Percentiles rank a stretch among this genome's conserved stretches.
These are phyloP conservation scores for Lumbricus terrestris DNA, from an alignment of 2,888 invertebrate genomes.

Conservation along the genomic window DNA sequence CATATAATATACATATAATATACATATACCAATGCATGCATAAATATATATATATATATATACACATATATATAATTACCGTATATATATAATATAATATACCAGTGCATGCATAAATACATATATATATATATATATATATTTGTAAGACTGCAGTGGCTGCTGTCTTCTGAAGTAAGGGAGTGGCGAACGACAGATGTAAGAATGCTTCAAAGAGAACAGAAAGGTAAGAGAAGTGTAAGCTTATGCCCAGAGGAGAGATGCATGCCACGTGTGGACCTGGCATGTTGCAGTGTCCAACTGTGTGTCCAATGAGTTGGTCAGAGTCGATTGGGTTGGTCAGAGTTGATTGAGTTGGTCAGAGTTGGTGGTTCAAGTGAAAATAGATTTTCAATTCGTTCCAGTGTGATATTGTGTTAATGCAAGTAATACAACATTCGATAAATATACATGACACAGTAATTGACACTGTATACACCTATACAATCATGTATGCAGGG, in stretches of 20 bases:
- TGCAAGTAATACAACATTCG: background rate
- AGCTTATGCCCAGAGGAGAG: no score
- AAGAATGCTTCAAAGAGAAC: background rate
- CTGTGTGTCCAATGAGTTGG: no score
- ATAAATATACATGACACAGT: background rate
- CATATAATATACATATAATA: no score
- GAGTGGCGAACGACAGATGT: background rate
- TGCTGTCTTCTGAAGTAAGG: background rate
- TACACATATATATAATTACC: no score
- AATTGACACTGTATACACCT: background rate
- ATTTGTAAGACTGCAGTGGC: background rate
- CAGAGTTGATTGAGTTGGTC: background rate
- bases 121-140: no score
- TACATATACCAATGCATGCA: no score
- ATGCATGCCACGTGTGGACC: background rate
- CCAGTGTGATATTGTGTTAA: background rate
- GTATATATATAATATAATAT: no score
- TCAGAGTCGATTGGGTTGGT: background rate
- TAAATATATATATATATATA: no score
- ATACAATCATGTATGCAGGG: background rate
- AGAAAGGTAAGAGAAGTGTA: background rate
- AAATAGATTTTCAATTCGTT: background rate
- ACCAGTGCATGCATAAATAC: no score
- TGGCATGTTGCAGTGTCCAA: no score
- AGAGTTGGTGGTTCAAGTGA: background rate